Conservation (phyloP, 2,797 vertebrate genomes). For the Otolemur crassicaudatus region DNA sequence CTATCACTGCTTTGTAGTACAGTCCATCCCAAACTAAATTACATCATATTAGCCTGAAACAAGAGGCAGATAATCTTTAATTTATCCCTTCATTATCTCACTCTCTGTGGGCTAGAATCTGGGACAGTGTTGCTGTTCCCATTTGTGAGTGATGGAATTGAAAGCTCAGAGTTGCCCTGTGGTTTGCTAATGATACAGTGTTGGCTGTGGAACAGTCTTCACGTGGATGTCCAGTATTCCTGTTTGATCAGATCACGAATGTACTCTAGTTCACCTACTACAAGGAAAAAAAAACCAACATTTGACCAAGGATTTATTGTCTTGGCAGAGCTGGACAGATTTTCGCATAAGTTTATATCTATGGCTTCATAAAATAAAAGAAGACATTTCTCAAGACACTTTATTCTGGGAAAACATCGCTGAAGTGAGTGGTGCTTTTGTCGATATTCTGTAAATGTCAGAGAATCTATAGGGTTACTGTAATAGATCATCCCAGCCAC, state of each 20-base stretch:
- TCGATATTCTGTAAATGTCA: conserved; percentile 56
- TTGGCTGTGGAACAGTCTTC: neutral
- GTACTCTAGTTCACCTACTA: neutral
- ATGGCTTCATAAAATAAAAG: neutral
- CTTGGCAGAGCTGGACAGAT: neutral
- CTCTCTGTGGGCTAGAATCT: conserved; percentile 9
- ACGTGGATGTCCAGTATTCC: neutral
- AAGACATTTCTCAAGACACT: neutral
- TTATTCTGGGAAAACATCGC: neutral
- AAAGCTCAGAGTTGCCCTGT: neutral
- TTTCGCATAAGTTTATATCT: neutral
- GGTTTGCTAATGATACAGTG: neutral
- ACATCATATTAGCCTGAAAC: conserved; percentile 36
- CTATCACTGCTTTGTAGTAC: neutral
- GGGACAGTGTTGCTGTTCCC: neutral
- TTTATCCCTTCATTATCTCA: conserved; percentile 16
- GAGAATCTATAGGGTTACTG: neutral
- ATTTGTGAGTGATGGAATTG: neutral
- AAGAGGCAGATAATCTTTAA: conserved; percentile 28
- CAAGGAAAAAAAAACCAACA: too few species aligned
- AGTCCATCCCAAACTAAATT: conserved; percentile 51
- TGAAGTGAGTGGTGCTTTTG: neutral
- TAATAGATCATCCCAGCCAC: neutral
- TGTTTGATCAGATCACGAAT: neutral
- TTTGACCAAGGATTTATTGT: neutral